Base-by-base conservation (phyloP, 2,113 vertebrate genomes). In the Ploceus nigricollis region DNA sequence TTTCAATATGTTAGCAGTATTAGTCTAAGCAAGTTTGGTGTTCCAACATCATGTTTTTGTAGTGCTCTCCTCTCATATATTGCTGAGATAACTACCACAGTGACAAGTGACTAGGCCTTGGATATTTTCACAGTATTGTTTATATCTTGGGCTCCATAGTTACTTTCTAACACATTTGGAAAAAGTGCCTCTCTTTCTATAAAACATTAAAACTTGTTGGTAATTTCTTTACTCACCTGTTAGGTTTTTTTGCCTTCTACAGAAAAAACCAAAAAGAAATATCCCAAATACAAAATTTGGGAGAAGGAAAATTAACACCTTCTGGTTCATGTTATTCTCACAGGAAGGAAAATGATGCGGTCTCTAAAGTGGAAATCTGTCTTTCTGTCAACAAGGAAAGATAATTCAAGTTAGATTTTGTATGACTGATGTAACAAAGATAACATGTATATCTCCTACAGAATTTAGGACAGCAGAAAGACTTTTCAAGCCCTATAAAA, bases 281-380 rank as follows among this genome's bases (percentile, higher is more conserved):
- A 93, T n/a, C 20, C 89, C 89, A 81, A 97, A 45, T 87, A 97
- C 18, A 51, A 86, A 80, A 86, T 94, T 93, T 35, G 93, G 66
- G n/a, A 96, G 72, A 71, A 97, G 83, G 40, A 96, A 91, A 93
- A 94, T 11, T 54, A 97, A 70, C 33, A 89, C 30, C 53, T 96
- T 97, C 53, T 81, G 88, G 31, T 95, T 96, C 95, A 96, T 97
- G 39, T 84, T 96, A 72, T 83, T 89, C 73, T 86, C 86, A 63
- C 64, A 76, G 50, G 66, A 93, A 85, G 48, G 35, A 88, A 69
- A 78, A 65, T 21, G 73, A 35, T 0, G 66, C 40, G 25, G 30
- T 44, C 45, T 81, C 51, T 50, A 10, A 54, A 82, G 60, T 47
- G 15, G 42, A 73, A 80, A 58, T 87, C 73, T 92, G 86, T 60